Base-by-base conservation (phyloP, 2,888 invertebrate species). In the Kuschelorhynchus macadamiae region DNA sequence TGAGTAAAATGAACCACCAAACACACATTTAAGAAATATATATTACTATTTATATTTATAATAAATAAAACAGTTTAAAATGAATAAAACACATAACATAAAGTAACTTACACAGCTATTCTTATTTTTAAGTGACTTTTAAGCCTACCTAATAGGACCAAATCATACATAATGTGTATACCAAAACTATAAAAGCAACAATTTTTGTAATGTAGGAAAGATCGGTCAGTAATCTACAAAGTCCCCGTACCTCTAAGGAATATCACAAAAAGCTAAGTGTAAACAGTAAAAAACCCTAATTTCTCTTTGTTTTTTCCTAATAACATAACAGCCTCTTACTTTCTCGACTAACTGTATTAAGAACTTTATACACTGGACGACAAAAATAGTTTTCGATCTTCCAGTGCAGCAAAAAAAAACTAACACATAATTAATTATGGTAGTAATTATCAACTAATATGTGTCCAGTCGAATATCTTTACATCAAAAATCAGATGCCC, bases 401-500 rank as follows among this genome's bases (percentile, higher is more conserved):
- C 25, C 21, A 36, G 52, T 39, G 20, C 21, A 4, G 21, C 36
- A 21, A 52, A 52, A 9, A 39, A 33, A 50, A 50, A 18, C 30
- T 18, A 47, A 47, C 30, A 49, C 33, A 33, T 33, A 52, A 33
- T 20, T 20, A 36, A 52, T 52, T 25, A 52, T 36, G 21, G 36
- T 39, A 52, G 20, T 39, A 16, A 17, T 52, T 16, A 53, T 30
- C 21, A 20, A 55, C 20, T n/a, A 55, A 25, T 42, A 42, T 20
- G 42, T 55, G 21, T 55, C 55, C 55, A 55, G 55, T 55, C 55
- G 41, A 55, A 17, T 42, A 16, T 55, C 21, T 36, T 44, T 17
- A 17, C 18, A 17, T 39, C 11, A 36, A 11, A 36, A 36, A 2
- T 36, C 12, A n/a, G n/a, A 36, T 7, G 12, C 36, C n/a, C 36